Evolutionary conservation across 2,113 vertebrate genomes (phyloP).

Genomic region (Apaloderma vittatum): DNA sequence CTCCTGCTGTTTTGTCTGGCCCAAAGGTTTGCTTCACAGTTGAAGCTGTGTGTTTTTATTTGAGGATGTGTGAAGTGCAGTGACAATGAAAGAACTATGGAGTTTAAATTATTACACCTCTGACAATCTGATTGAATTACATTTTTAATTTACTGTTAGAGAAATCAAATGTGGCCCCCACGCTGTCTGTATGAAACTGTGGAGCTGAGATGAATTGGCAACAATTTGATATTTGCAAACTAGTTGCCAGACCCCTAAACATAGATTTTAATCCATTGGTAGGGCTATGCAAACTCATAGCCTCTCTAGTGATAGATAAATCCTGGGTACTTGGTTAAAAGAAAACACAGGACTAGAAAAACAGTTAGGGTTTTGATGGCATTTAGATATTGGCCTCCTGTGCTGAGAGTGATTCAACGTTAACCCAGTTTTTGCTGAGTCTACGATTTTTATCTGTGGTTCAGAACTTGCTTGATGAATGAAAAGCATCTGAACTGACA

Average conservation of each 20-base stretch:
- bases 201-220: neutral
- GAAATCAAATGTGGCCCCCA: neutral
- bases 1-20: neutral
- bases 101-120: neutral
- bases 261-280: conserved; percentile 10
- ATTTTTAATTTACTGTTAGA: conserved; percentile 11
- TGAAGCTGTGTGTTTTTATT: neutral
- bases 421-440: neutral
- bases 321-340: neutral
- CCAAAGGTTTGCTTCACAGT: neutral
- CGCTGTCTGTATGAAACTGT: neutral
- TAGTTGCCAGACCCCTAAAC: neutral
- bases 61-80: neutral
- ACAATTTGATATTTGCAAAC: neutral
- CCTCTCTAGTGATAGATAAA: conserved; percentile 26
- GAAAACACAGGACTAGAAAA: neutral
- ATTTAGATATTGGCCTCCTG: neutral
- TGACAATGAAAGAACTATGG: neutral
- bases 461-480: neutral
- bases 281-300: neutral
- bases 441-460: neutral
- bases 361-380: neutral
- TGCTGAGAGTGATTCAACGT: neutral
- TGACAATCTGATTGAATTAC: neutral
- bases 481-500: neutral